phyloP scores from a whole-genome alignment of 2,113 vertebrate species.

The Vidua macroura region DNA sequence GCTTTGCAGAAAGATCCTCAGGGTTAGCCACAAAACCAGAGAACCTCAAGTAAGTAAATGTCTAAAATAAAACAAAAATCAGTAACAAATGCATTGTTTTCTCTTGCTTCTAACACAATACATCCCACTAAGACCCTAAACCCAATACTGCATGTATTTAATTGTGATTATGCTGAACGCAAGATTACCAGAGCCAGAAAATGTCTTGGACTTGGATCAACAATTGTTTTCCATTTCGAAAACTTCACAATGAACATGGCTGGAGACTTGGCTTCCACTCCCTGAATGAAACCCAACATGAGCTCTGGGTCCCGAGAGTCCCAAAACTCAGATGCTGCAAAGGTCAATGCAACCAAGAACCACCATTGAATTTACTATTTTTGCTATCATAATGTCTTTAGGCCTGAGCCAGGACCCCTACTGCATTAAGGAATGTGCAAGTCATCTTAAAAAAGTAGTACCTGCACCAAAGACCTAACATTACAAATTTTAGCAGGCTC shows the following conservation, averaged over 20 bases:
- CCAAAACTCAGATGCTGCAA: constrained; percentile 17
- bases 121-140: constrained; percentile 49
- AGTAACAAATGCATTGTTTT: constrained; percentile 54
- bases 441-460: not conserved
- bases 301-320: not conserved
- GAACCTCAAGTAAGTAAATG: constrained; percentile 28
- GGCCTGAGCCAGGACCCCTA: not conserved
- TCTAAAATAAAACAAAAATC: constrained; percentile 18
- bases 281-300: constrained; percentile 13
- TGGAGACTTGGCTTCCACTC: constrained; percentile 44
- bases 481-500: not conserved
- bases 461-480: not conserved
- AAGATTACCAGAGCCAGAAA: constrained; percentile 49
- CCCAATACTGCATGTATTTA: constrained; percentile 41
- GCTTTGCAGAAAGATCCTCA: constrained; percentile 1
- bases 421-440: not conserved
- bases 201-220: constrained; percentile 32
- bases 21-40: constrained; percentile 30
- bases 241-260: constrained; percentile 58
- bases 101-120: constrained; percentile 54
- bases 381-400: not conserved
- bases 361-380: constrained; percentile 37
- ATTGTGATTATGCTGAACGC: constrained; percentile 53
- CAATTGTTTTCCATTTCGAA: constrained; percentile 67
- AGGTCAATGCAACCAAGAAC: constrained; percentile 18